Evolutionary conservation across 2,113 vertebrate species (phyloP), one percentile per base, ranked within the genome.

Genomic region (Atherinomorus stipes): DNA sequence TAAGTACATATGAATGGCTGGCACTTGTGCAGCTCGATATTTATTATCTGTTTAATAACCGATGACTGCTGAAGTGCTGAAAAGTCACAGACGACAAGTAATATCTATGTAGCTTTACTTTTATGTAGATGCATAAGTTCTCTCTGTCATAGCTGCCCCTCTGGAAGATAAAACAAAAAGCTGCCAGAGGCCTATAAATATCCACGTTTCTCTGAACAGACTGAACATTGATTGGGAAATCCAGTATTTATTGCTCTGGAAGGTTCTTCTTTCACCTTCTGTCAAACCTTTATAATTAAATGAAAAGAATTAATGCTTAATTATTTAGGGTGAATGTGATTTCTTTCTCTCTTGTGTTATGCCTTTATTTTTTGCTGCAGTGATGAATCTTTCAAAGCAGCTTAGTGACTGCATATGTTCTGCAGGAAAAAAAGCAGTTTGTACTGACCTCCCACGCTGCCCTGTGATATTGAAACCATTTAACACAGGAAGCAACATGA

Each of bases 1-100:
- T 8, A n/a, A 25, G 50, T 51, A 53, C 12, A 50, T 34, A 44
- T 59, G 64, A 51, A 70, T 80, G 70, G 25, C 28, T 40, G 60
- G 28, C 51, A 31, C 61, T 50, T 40, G 22, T 19, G 28, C 45
- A 58, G 13, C 60, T 50, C 37, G 71, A 47, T 63, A 69, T 85
- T 78, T 80, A 87, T 69, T 57, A 57, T 51, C 11, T 75, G 54
- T 82, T 92, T 64, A 89, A 92, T 88, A 86, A 89, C 89, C 74
- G 22, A 88, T 70, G 37, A 66, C n/a, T 19, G 38, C 59, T 71
- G 51, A 80, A 68, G 60, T 76, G 79, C 58, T 64, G 25, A 83
- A 64, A 59, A 68, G 31, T 61, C 26, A 44, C 31, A 74, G 54
- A 53, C 61, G 38, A 11, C 31, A 15, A 66, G 66, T 58, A 67